phyloP scores from a whole-genome alignment of 2,888 invertebrate genomes.

The Apeira syringaria region DNA sequence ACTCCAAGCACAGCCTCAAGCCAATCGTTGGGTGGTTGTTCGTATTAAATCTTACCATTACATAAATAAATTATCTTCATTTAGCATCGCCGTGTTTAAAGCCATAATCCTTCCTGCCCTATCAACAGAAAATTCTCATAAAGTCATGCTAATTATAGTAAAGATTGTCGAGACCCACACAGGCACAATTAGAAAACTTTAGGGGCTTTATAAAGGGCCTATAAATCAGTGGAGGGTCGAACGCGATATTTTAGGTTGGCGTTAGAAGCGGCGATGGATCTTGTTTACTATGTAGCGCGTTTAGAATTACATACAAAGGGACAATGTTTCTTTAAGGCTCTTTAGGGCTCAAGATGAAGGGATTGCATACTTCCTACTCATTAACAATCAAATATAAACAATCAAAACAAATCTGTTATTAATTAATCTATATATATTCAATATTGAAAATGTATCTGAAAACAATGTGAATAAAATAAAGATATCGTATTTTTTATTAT shows the following conservation, averaged over 20 bases:
- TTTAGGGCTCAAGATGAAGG: too few species aligned
- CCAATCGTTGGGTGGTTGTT: conserved; percentile 21
- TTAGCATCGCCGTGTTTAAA: conserved; percentile 26
- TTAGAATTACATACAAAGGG: too few species aligned
- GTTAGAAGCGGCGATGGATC: conserved; percentile 31
- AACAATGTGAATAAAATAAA: too few species aligned
- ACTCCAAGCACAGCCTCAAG: conserved; percentile 8
- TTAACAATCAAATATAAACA: too few species aligned
- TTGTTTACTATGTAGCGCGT: too few species aligned
- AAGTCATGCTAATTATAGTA: conserved; percentile 67
- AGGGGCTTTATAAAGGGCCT: conserved; percentile 71
- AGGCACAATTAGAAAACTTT: conserved; percentile 76
- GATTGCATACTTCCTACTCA: too few species aligned
- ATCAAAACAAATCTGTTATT: too few species aligned
- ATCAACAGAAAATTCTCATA: conserved; percentile 57
- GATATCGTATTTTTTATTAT: too few species aligned
- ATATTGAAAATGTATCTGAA: too few species aligned
- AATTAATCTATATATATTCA: too few species aligned
- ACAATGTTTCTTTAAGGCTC: too few species aligned
- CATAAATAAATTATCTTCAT: conserved; percentile 25
- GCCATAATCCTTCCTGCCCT: conserved; percentile 25
- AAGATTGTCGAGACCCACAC: conserved; percentile 63
- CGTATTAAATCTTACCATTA: conserved; percentile 25
- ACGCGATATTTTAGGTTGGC: conserved; percentile 53
- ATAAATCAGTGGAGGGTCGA: conserved; percentile 75